phyloP scores from a whole-genome alignment of 2,797 vertebrate species.

The Gadopsis marmoratus region DNA sequence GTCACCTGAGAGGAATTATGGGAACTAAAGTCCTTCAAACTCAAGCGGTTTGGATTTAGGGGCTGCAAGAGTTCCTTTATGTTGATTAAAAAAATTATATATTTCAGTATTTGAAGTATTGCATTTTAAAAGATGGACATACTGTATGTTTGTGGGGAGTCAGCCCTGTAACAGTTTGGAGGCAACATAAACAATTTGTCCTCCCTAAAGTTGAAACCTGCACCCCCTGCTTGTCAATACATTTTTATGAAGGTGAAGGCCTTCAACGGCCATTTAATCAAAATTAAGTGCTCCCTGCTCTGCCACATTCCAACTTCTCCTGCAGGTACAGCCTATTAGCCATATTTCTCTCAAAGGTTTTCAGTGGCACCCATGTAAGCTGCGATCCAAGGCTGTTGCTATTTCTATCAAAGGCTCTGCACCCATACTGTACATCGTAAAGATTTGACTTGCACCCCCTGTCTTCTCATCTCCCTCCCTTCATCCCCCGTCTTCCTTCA shows the following conservation, averaged over 20 bases:
- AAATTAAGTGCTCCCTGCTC: conserved; percentile 49
- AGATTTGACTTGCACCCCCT: conserved; percentile 39
- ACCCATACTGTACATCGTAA: conserved; percentile 48
- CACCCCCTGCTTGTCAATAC: conserved; percentile 41
- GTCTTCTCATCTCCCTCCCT: conserved; percentile 33
- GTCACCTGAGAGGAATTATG: background rate
- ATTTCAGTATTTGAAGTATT: background rate
- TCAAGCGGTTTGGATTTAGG: background rate
- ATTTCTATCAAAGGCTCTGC: conserved; percentile 49
- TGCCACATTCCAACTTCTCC: conserved; percentile 21
- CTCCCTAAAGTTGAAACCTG: conserved; percentile 38
- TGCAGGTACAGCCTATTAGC: conserved; percentile 47
- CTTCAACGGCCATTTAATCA: conserved; percentile 32
- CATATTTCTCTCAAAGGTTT: conserved; percentile 62
- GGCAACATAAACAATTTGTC: conserved; percentile 33
- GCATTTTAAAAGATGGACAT: conserved; percentile 10
- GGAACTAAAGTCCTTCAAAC: background rate
- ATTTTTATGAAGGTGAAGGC: conserved; percentile 50
- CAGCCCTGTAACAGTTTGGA: conserved; percentile 8
- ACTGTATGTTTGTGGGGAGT: conserved; percentile 1
- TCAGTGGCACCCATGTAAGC: conserved; percentile 40
- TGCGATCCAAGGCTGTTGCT: conserved; percentile 58
- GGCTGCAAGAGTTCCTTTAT: background rate
- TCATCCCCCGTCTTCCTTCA: conserved; percentile 8
- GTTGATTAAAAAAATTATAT: background rate